A percentile compares a stretch with the other conserved stretches of the same genome.
phyloP scores from a whole-genome alignment of 2,888 invertebrate species.

The Andrena praecox region DNA sequence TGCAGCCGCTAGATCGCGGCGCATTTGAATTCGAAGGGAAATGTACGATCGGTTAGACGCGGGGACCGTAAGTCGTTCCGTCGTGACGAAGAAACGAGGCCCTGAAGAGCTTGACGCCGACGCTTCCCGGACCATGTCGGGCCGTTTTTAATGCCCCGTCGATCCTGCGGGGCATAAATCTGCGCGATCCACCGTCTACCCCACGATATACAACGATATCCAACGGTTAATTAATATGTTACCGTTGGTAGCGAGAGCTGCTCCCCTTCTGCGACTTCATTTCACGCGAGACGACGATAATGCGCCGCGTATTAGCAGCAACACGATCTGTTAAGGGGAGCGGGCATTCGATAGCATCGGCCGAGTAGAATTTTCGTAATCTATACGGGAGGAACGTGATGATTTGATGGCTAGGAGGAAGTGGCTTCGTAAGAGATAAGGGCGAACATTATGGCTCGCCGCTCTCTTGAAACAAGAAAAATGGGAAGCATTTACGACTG shows the following conservation, averaged over 20 bases:
- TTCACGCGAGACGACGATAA: slow-evolving; percentile 31
- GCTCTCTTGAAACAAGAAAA: slow-evolving; percentile 4
- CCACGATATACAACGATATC: slow-evolving; percentile 18
- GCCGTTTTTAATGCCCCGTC: slow-evolving; percentile 49
- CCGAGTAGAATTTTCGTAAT: no score
- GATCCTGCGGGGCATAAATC: slow-evolving; percentile 47
- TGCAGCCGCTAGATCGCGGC: slow-evolving; percentile 64
- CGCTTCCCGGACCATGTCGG: slow-evolving; percentile 47
- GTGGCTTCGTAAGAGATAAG: background rate
- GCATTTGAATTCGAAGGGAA: slow-evolving; percentile 81
- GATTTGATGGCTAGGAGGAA: background rate
- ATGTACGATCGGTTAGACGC: slow-evolving; percentile 72
- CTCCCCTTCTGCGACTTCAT: slow-evolving; percentile 35
- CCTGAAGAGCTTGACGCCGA: slow-evolving; percentile 56
- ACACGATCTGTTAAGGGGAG: background rate
- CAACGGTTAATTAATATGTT: slow-evolving; percentile 60
- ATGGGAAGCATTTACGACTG: slow-evolving; percentile 14
- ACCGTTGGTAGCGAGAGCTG: slow-evolving; percentile 13
- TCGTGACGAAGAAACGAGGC: slow-evolving; percentile 59
- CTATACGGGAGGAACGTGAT: no score
- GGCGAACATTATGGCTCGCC: background rate
- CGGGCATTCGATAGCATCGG: background rate
- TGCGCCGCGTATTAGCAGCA: slow-evolving; percentile 26
- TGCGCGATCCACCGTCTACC: slow-evolving; percentile 21
- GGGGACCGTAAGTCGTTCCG: slow-evolving; percentile 65